Percentiles rank a stretch among this genome's conserved stretches.
These are phyloP conservation scores for Epinotia bilunana DNA, from an alignment of 2,888 invertebrate species.

Conservation along the genomic window DNA sequence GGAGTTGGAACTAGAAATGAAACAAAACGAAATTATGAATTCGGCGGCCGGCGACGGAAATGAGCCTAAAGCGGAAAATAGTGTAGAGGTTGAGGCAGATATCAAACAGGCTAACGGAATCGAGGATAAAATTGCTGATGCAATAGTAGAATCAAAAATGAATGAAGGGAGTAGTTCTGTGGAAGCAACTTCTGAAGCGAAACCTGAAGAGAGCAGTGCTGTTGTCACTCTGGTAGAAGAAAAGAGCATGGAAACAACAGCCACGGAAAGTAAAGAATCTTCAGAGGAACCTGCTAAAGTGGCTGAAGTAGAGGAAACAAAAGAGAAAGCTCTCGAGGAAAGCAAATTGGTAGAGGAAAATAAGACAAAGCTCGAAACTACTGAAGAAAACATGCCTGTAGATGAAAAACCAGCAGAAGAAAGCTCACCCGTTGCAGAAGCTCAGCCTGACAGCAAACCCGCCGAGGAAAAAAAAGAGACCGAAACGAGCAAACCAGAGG, in stretches of 20 bases:
- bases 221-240: constrained; percentile 46
- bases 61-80: constrained; percentile 45
- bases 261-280: constrained; percentile 48
- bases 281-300: constrained; percentile 10
- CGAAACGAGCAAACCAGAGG: constrained; percentile 36
- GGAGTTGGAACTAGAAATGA: constrained; percentile 72
- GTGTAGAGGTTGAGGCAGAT: constrained; percentile 24
- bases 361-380: constrained; percentile 9
- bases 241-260: constrained; percentile 45
- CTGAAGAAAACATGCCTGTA: constrained; percentile 46
- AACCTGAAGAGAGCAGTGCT: constrained; percentile 50
- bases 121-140: constrained; percentile 50
- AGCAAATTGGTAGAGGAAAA: constrained; percentile 14
- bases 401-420: constrained; percentile 45
- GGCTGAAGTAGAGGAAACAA: constrained; percentile 1
- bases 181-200: constrained; percentile 44
- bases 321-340: constrained; percentile 7
- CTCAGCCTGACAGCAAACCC: constrained; percentile 42
- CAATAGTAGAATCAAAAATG: constrained; percentile 42
- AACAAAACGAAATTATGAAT: constrained; percentile 62
- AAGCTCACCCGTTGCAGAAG: constrained; percentile 42
- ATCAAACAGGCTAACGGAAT: constrained; percentile 39
- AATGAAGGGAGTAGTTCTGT: constrained; percentile 46
- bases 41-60: constrained; percentile 51
- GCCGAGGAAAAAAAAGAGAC: constrained; percentile 51